phyloP scores from a whole-genome alignment of 2,888 invertebrate genomes.

The Prostheceraeus crozeri region DNA sequence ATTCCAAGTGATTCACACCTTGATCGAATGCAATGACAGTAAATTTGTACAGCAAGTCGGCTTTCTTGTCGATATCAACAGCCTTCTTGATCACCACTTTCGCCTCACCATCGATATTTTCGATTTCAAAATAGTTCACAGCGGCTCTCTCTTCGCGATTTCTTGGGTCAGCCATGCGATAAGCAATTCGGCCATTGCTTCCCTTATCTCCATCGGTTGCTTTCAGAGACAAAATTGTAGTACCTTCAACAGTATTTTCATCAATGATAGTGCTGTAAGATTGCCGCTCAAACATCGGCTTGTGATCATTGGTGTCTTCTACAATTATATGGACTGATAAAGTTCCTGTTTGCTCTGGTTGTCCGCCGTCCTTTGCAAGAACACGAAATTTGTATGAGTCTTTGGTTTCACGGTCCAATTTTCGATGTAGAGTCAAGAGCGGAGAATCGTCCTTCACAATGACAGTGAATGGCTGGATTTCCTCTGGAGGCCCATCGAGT shows the following conservation, averaged over 20 bases:
- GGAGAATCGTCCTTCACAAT: conserved; percentile 5
- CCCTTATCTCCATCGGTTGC: conserved; percentile 20
- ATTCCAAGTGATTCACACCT: conserved; percentile 22
- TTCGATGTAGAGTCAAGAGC: background rate
- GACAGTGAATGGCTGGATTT: conserved; percentile 20
- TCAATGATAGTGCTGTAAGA: conserved; percentile 7
- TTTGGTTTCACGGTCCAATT: conserved; percentile 26
- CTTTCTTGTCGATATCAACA: no score
- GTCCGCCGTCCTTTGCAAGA: conserved; percentile 29
- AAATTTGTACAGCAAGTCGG: no score
- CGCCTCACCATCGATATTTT: conserved; percentile 9
- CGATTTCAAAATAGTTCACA: conserved; percentile 13
- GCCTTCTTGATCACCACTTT: background rate
- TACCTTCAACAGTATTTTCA: conserved; percentile 20
- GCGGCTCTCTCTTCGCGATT: conserved; percentile 21
- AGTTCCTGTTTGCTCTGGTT: conserved; percentile 24
- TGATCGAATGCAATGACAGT: conserved; percentile 31
- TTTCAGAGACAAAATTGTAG: background rate
- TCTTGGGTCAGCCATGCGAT: conserved; percentile 9
- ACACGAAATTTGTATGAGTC: conserved; percentile 12
- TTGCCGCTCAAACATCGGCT: conserved; percentile 20
- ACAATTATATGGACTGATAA: conserved; percentile 12
- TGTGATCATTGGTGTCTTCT: conserved; percentile 27
- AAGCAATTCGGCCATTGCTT: conserved; percentile 13
- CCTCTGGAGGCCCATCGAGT: conserved; percentile 14